Conservation (phyloP, 2,113 vertebrate genomes). For the Ctenodactylus gundi region DNA sequence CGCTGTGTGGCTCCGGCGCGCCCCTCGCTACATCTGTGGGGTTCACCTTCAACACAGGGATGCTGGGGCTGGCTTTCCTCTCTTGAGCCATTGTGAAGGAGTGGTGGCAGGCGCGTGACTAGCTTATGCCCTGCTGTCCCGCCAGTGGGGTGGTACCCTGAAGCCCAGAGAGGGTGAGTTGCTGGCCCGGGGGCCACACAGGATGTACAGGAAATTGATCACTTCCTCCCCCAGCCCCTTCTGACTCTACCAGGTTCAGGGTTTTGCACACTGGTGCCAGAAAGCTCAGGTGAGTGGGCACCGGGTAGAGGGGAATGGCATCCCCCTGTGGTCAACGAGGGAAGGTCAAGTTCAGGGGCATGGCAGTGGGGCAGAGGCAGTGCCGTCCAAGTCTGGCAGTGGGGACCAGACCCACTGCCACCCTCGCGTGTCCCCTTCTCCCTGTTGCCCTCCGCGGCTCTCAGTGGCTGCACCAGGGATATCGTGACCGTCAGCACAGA, state of each 20-base stretch:
- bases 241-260: not conserved
- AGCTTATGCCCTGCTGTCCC: not conserved
- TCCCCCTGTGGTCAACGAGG: not conserved
- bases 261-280: not conserved
- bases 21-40: not conserved
- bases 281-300: too few relatives aligned
- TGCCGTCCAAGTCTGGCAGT: rapidly evolving
- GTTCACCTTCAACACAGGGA: rapidly evolving
- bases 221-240: not conserved
- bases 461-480: not conserved
- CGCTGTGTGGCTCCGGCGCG: not conserved
- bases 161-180: not conserved
- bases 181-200: not conserved
- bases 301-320: too few relatives aligned
- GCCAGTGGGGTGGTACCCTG: not conserved
- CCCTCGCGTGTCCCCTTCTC: too few relatives aligned
- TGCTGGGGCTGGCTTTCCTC: rapidly evolving
- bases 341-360: not conserved
- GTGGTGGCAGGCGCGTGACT: rapidly evolving
- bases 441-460: not conserved
- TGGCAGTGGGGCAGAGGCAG: not conserved
- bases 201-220: rapidly evolving
- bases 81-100: not conserved
- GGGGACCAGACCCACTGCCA: not conserved
- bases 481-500: not conserved